Percentiles rank a stretch among this genome's conserved stretches.
Conservation (phyloP, 1,140 invertebrate genomes). For the Penaeus indicus region DNA sequence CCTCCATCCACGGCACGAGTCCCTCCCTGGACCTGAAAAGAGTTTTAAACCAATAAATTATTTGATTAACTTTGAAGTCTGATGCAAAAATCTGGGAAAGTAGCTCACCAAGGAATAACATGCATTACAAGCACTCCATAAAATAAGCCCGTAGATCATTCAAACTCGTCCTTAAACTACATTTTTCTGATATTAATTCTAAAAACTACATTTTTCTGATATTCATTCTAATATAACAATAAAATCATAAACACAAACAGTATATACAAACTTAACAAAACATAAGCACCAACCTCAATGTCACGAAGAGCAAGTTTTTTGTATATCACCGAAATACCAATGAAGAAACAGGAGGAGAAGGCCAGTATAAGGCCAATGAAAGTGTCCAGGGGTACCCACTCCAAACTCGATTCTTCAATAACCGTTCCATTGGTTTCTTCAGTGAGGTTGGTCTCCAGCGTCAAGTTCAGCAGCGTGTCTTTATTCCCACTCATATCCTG, state of each 20-base stretch:
- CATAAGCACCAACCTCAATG: slow-evolving; percentile 39
- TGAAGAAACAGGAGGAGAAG: slow-evolving; percentile 61
- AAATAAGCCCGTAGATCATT: background rate
- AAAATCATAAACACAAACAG: background rate
- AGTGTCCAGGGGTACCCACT: slow-evolving; percentile 51
- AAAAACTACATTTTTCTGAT: too few species aligned
- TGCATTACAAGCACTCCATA: background rate
- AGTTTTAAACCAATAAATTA: background rate
- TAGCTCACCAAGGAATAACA: background rate
- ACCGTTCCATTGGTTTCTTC: background rate
- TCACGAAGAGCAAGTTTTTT: slow-evolving; percentile 61
- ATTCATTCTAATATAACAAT: background rate
- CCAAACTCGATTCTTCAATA: background rate
- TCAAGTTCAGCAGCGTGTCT: too few species aligned
- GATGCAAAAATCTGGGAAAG: background rate
- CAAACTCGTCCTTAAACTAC: background rate
- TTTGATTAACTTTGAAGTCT: background rate
- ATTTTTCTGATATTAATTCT: background rate
- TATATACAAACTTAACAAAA: background rate
- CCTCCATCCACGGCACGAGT: slow-evolving; percentile 63
- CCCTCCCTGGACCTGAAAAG: slow-evolving; percentile 40
- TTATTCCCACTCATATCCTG: background rate
- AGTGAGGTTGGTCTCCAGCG: background rate
- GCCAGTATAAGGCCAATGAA: slow-evolving; percentile 61
- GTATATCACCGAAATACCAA: slow-evolving; percentile 60